These are phyloP conservation scores for Caenorhabditis imperialis DNA, from an alignment of 2,888 invertebrate genomes.

Conservation along the genomic window DNA sequence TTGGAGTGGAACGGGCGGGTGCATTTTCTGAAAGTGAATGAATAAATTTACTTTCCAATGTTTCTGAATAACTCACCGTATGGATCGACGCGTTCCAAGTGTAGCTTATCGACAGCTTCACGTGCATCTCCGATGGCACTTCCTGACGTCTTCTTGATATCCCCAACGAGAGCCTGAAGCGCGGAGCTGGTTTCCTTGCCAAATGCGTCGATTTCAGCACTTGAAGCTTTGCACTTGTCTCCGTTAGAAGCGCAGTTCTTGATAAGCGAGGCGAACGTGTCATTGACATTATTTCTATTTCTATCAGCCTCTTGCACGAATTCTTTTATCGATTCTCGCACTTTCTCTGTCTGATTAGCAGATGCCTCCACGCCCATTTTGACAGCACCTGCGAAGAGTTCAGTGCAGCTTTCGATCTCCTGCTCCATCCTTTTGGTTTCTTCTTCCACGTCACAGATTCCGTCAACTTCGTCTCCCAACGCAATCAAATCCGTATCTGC, in stretches of 20 bases:
- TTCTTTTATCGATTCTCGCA: not conserved
- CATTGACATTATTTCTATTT: not conserved
- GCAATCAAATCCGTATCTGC: not conserved
- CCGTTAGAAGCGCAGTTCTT: not conserved
- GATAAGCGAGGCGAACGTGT: not conserved
- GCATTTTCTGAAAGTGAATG: conserved; percentile 22
- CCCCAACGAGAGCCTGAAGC: no score
- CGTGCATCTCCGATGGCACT: not conserved
- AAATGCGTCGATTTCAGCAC: not conserved
- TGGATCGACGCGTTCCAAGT: conserved; percentile 10
- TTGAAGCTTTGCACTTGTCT: not conserved
- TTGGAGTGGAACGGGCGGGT: conserved; percentile 7
- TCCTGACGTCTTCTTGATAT: not conserved
- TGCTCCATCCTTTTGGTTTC: not conserved
- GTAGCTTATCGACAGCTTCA: not conserved
- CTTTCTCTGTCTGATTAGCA: no score
- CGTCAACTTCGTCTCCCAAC: conserved; percentile 14
- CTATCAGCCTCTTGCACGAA: not conserved
- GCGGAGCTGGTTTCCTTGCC: not conserved
- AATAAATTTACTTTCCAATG: not conserved
- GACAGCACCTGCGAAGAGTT: not conserved
- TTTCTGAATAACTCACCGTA: not conserved
- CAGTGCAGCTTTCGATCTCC: not conserved
- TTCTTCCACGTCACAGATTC: not conserved
- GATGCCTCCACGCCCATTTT: not conserved